phyloP scores from a whole-genome alignment of 2,888 invertebrate species.

The Gonocerus acuteangulatus region DNA sequence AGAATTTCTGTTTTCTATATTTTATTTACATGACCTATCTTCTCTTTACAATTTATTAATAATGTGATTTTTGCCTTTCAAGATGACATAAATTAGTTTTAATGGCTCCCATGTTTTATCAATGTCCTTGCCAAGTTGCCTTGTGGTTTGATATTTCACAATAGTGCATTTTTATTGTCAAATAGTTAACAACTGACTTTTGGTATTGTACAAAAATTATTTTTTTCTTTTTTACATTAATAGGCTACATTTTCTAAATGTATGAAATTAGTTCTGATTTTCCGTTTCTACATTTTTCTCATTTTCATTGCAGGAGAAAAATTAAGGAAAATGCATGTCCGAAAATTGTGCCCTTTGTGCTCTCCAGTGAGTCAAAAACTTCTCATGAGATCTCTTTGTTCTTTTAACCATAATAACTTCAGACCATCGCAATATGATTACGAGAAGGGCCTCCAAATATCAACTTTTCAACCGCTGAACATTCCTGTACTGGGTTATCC shows the following conservation, averaged over 20 bases:
- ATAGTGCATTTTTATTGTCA: slow-evolving; percentile 3
- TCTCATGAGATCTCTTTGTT: neutral
- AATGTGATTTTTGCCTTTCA: too few relatives aligned
- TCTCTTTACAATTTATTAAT: too few relatives aligned
- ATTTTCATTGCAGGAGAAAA: slow-evolving; percentile 2
- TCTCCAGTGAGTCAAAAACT: slow-evolving; percentile 12
- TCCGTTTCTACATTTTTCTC: too few relatives aligned
- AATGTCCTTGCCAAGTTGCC: neutral
- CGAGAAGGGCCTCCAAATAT: neutral
- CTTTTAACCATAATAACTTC: too few relatives aligned
- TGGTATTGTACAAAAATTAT: too few relatives aligned
- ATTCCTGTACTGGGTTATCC: slow-evolving; percentile 1
- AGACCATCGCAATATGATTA: neutral
- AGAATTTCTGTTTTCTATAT: neutral
- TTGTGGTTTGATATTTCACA: neutral
- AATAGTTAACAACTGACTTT: neutral
- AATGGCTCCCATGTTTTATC: neutral
- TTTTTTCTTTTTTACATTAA: too few relatives aligned
- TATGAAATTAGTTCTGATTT: too few relatives aligned
- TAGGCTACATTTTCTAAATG: too few relatives aligned
- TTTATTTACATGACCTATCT: neutral
- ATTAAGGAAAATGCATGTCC: neutral
- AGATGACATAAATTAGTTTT: too few relatives aligned
- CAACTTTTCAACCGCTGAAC: neutral
- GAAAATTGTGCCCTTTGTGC: slow-evolving; percentile 10